Evolutionary conservation across 2,113 vertebrate genomes (phyloP).

Genomic region (Amblyopsis rosae): DNA sequence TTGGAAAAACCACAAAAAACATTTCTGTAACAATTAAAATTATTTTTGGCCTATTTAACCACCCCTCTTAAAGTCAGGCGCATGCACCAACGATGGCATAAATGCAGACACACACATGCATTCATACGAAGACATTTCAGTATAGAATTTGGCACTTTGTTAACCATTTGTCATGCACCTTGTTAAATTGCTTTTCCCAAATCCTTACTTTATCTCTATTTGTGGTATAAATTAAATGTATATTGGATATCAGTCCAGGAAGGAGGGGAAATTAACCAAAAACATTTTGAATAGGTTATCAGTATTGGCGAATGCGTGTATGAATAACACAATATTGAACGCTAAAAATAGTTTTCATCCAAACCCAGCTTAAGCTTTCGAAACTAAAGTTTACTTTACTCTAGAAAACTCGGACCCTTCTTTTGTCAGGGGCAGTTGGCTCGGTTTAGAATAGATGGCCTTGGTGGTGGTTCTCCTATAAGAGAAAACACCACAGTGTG

Average conservation of each 20-base stretch:
- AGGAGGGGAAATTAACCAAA: constrained; percentile 70
- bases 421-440: constrained; percentile 45
- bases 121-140: constrained; percentile 32
- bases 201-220: constrained; percentile 74
- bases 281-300: constrained; percentile 72
- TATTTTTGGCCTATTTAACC: constrained; percentile 67
- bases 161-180: constrained; percentile 76
- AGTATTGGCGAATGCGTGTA: constrained; percentile 69
- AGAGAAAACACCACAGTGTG: constrained; percentile 48
- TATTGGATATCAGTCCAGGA: constrained; percentile 70
- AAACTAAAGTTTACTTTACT: constrained; percentile 59
- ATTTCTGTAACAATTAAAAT: constrained; percentile 62
- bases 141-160: constrained; percentile 74
- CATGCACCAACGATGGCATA: constrained; percentile 3
- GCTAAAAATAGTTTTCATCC: constrained; percentile 51
- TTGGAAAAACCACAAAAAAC: constrained; percentile 48
- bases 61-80: constrained; percentile 48
- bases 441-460: constrained; percentile 53
- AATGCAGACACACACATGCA: not conserved
- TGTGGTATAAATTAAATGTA: constrained; percentile 76
- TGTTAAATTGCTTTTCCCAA: constrained; percentile 75
- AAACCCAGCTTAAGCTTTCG: constrained; percentile 52
- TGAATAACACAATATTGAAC: constrained; percentile 60
- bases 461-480: constrained; percentile 48
- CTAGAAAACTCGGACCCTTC: constrained; percentile 51